Conservation (phyloP, 2,113 vertebrate species). For the Sinocyclocheilus rhinocerous region DNA sequence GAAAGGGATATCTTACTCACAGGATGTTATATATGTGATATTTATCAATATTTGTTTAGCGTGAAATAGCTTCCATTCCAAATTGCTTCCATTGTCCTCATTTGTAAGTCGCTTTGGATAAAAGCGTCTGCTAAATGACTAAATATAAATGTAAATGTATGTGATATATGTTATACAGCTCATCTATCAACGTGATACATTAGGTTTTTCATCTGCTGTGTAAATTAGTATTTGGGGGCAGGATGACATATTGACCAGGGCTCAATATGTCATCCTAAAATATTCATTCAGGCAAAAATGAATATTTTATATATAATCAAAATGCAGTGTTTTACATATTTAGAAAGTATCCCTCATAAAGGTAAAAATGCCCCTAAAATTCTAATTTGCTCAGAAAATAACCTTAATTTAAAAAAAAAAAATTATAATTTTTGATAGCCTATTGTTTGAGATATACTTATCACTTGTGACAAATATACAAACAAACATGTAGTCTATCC, state of each 20-base stretch:
- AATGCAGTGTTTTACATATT: background rate
- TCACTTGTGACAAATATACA: background rate
- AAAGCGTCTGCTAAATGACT: too few species aligned
- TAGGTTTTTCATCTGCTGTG: background rate
- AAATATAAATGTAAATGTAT: too few species aligned
- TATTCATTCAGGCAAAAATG: too few species aligned
- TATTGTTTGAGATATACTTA: background rate
- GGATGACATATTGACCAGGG: too few species aligned
- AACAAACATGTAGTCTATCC: background rate
- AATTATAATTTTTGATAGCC: background rate
- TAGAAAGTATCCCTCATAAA: background rate
- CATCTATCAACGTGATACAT: constrained; percentile 11
- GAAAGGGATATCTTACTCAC: background rate
- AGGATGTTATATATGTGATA: background rate
- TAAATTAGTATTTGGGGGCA: background rate
- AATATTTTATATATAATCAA: too few species aligned
- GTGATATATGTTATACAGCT: background rate
- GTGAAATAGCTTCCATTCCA: too few species aligned
- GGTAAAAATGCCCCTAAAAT: background rate
- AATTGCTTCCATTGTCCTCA: too few species aligned
- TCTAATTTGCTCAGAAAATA: background rate
- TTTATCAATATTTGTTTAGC: too few species aligned
- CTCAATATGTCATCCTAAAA: too few species aligned
- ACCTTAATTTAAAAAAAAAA: too few species aligned
- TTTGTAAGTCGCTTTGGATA: too few species aligned